Evolutionary conservation across 2,113 vertebrate genomes (phyloP).

Genomic region (Oryctolagus cuniculus): DNA sequence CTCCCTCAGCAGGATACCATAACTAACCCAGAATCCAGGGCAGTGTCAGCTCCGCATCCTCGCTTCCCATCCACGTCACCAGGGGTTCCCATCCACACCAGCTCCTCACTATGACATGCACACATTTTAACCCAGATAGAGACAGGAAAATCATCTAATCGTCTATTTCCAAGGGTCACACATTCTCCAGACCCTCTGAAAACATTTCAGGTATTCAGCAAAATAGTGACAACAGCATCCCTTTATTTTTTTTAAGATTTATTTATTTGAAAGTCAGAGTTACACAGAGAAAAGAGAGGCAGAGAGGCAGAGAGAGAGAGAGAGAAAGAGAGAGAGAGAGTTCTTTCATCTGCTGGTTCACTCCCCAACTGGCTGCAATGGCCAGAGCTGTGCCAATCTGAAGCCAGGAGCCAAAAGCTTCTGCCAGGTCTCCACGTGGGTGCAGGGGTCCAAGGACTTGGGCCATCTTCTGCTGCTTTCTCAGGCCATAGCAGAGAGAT

Average conservation of each 20-base stretch:
- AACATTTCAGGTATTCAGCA: neutral
- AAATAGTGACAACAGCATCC: neutral
- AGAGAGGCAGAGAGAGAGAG: too few relatives aligned
- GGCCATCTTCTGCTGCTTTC: too few relatives aligned
- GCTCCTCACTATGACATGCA: neutral
- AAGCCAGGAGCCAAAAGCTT: too few relatives aligned
- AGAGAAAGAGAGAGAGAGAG: too few relatives aligned
- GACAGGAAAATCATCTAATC: neutral
- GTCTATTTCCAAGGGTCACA: neutral
- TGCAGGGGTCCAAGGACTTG: too few relatives aligned
- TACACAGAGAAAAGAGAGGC: too few relatives aligned
- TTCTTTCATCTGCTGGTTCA: too few relatives aligned
- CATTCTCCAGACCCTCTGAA: neutral
- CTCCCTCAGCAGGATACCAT: neutral
- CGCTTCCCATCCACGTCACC: neutral
- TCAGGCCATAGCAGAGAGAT: too few relatives aligned
- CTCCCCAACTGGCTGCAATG: too few relatives aligned
- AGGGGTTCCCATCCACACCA: neutral
- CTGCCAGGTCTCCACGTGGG: too few relatives aligned
- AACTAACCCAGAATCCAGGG: neutral
- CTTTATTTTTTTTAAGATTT: neutral
- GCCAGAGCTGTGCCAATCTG: too few relatives aligned
- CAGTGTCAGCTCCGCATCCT: rapidly evolving
- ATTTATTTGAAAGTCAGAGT: too few relatives aligned
- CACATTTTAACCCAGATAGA: neutral